phyloP scores from a whole-genome alignment of 2,797 vertebrate species.

The Geotrypetes seraphini region DNA sequence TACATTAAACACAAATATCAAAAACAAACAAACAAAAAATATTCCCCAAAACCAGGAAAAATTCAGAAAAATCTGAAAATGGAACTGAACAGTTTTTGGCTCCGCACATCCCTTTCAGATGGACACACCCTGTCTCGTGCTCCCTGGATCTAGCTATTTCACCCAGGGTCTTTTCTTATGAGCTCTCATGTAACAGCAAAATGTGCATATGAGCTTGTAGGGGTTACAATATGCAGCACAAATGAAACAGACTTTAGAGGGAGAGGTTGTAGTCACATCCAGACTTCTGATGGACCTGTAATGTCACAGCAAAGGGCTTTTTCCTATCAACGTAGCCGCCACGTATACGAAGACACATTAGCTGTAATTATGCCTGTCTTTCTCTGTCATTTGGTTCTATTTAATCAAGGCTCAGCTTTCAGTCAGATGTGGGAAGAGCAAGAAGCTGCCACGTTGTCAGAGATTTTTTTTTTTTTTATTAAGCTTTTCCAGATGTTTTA shows the following conservation, averaged over 20 bases:
- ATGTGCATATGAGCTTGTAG: too few relatives aligned
- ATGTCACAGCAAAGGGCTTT: background rate
- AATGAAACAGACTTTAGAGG: background rate
- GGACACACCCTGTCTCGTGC: too few relatives aligned
- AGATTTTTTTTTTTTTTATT: slow-evolving; percentile 9
- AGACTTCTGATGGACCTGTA: background rate
- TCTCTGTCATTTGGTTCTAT: slow-evolving; percentile 31
- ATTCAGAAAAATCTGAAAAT: too few relatives aligned
- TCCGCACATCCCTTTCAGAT: too few relatives aligned
- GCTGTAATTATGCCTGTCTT: slow-evolving; percentile 43
- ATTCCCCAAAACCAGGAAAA: too few relatives aligned
- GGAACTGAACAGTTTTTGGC: too few relatives aligned
- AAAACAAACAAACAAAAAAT: too few relatives aligned
- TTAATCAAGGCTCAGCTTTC: slow-evolving; percentile 26
- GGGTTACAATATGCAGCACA: too few relatives aligned
- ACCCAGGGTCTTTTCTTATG: too few relatives aligned
- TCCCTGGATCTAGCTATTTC: too few relatives aligned
- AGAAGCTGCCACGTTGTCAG: slow-evolving; percentile 62
- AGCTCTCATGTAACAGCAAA: too few relatives aligned
- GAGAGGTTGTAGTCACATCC: fast-evolving
- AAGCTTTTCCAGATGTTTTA: slow-evolving; percentile 71
- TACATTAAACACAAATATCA: too few relatives aligned
- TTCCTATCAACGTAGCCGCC: slow-evolving; percentile 22
- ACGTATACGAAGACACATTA: slow-evolving; percentile 36
- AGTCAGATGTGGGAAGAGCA: slow-evolving; percentile 26